Percentiles rank a stretch among this genome's conserved stretches.
These are phyloP conservation scores for Crocidura indochinensis DNA, from an alignment of 2,797 vertebrate genomes.

Conservation along the genomic window DNA sequence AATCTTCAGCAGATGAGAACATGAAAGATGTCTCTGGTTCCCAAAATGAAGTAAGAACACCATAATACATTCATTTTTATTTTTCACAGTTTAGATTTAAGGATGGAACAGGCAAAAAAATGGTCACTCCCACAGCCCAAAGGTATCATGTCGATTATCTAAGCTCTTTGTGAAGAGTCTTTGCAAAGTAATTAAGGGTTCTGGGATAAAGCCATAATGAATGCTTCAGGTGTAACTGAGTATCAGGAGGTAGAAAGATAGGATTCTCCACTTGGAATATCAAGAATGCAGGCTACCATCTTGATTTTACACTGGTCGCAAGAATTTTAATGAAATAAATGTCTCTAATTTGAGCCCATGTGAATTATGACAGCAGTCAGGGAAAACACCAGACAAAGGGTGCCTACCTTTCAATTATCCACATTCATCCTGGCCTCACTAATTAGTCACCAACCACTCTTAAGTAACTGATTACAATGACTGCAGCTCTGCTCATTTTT, in stretches of 20 bases:
- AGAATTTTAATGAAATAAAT: neutral
- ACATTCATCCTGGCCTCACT: too few relatives aligned
- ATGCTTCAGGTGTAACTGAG: neutral
- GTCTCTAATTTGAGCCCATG: slow-evolving; percentile 37
- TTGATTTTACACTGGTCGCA: neutral
- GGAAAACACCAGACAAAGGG: neutral
- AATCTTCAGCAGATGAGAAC: slow-evolving; percentile 1
- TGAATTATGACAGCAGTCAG: slow-evolving; percentile 25
- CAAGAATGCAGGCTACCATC: neutral
- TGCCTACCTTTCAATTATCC: too few relatives aligned
- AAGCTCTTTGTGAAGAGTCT: neutral
- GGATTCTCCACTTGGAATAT: neutral
- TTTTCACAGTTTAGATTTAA: neutral
- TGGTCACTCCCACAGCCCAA: neutral
- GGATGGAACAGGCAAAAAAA: neutral
- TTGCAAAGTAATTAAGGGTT: slow-evolving; percentile 15
- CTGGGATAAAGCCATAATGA: neutral
- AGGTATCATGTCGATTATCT: too few relatives aligned
- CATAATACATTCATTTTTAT: neutral
- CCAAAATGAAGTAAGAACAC: slow-evolving; percentile 11
- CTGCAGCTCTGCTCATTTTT: slow-evolving; percentile 1
- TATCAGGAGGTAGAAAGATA: neutral
- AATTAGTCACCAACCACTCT: too few relatives aligned
- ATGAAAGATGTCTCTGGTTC: slow-evolving; percentile 6
- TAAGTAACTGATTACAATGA: neutral